Percentiles rank a stretch among this genome's conserved stretches.
phyloP scores from a whole-genome alignment of 2,797 vertebrate genomes.

The Gorsachius magnificus region DNA sequence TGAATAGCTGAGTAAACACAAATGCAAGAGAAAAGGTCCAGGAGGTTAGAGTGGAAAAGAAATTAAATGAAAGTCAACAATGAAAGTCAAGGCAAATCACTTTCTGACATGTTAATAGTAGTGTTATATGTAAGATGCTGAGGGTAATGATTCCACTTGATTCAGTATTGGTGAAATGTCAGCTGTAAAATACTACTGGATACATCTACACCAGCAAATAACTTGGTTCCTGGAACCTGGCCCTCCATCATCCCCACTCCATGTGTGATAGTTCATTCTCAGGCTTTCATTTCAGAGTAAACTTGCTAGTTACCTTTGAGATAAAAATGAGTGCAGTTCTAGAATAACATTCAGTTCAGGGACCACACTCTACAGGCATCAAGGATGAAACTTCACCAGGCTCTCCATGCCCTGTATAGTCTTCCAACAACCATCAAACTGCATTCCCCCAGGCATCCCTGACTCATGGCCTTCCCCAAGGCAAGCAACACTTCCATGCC shows the following conservation, averaged over 20 bases:
- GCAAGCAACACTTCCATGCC: neutral
- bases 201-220: neutral
- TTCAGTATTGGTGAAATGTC: conserved; percentile 48
- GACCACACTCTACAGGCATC: neutral
- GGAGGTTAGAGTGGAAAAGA: neutral
- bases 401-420: neutral
- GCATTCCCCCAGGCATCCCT: neutral
- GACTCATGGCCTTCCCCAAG: neutral
- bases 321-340: neutral
- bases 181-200: conserved; percentile 27
- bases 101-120: conserved; percentile 26
- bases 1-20: neutral
- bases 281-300: neutral
- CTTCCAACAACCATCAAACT: neutral
- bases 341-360: neutral
- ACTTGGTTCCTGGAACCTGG: neutral
- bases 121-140: conserved; percentile 12
- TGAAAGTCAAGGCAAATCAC: conserved; percentile 28
- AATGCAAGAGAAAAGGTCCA: neutral
- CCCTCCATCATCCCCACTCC: neutral
- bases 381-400: neutral
- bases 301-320: neutral
- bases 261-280: neutral
- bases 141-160: conserved; percentile 24
- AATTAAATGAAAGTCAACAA: conserved; percentile 17